Percentiles rank a stretch among this genome's conserved stretches.
These are phyloP conservation scores for Drosophila pseudotakahashii DNA, from an alignment of 2,888 invertebrate species.

Conservation along the genomic window DNA sequence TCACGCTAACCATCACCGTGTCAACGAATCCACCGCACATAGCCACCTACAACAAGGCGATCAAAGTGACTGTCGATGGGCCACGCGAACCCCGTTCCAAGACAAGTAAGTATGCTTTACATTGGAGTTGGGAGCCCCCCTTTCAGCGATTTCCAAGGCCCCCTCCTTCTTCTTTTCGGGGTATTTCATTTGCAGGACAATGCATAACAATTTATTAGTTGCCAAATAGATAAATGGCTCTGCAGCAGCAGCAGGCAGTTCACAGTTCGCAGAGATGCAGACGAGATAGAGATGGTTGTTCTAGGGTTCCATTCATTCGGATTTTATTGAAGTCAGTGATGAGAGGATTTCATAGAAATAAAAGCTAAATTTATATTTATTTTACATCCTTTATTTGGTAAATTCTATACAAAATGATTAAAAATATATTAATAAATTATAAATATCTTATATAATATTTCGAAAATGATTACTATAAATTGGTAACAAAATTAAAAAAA, in stretches of 20 bases:
- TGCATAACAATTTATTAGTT: slow-evolving; percentile 72
- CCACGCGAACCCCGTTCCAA: slow-evolving; percentile 97
- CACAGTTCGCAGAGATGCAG: slow-evolving; percentile 12
- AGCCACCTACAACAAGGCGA: slow-evolving; percentile 97
- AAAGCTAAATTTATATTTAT: not conserved
- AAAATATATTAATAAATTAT: no score
- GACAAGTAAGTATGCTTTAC: slow-evolving; percentile 89
- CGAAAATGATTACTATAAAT: no score
- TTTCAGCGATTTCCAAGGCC: not conserved
- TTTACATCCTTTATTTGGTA: no score
- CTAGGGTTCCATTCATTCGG: not conserved
- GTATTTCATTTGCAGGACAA: slow-evolving; percentile 46
- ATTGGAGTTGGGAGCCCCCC: not conserved
- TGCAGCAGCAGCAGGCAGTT: not conserved
- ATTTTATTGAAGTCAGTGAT: slow-evolving; percentile 6
- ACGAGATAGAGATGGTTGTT: slow-evolving; percentile 4
- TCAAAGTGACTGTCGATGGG: slow-evolving; percentile 99
- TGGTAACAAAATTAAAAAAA: no score
- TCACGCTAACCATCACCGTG: slow-evolving; percentile 97
- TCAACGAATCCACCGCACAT: slow-evolving; percentile 98
- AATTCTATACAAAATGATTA: no score
- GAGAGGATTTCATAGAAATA: not conserved
- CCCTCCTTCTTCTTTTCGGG: not conserved
- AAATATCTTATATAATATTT: no score
- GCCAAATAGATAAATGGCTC: slow-evolving; percentile 57